Percentiles rank a stretch among this genome's conserved stretches.
These are phyloP conservation scores for Sesia apiformis DNA, from an alignment of 2,888 invertebrate genomes.

Conservation along the genomic window DNA sequence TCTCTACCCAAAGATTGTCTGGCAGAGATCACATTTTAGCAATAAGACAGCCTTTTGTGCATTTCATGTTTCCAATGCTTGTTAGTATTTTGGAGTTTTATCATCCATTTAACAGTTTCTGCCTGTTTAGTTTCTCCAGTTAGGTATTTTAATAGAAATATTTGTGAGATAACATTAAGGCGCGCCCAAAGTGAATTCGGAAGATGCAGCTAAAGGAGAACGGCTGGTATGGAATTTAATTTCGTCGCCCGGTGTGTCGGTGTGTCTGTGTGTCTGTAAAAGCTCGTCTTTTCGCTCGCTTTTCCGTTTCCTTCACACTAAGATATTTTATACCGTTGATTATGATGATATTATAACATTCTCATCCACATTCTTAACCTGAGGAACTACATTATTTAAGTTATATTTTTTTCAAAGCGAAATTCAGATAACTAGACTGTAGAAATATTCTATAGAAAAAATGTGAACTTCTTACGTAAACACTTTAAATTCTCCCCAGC, in stretches of 20 bases:
- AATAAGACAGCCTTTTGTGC: too few species aligned
- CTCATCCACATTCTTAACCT: neutral
- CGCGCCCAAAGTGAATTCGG: neutral
- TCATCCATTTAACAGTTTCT: too few species aligned
- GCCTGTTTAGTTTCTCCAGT: neutral
- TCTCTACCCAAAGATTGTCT: too few species aligned
- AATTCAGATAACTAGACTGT: too few species aligned
- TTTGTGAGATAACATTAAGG: neutral
- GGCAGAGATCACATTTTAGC: too few species aligned
- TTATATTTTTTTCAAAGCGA: too few species aligned
- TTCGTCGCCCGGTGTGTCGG: conserved; percentile 13
- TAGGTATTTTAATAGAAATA: neutral
- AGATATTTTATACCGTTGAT: neutral
- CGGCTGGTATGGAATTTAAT: conserved; percentile 46
- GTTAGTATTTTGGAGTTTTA: too few species aligned
- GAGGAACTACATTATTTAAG: too few species aligned
- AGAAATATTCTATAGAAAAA: too few species aligned
- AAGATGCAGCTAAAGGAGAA: conserved; percentile 34
- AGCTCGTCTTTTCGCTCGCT: neutral
- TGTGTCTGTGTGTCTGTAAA: neutral
- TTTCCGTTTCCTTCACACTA: neutral
- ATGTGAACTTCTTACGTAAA: too few species aligned
- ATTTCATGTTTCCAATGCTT: too few species aligned
- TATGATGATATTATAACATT: neutral
- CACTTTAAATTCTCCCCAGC: neutral